Evolutionary conservation across 2,888 invertebrate genomes (phyloP).

Genomic region (Hofmannophila pseudospretella): DNA sequence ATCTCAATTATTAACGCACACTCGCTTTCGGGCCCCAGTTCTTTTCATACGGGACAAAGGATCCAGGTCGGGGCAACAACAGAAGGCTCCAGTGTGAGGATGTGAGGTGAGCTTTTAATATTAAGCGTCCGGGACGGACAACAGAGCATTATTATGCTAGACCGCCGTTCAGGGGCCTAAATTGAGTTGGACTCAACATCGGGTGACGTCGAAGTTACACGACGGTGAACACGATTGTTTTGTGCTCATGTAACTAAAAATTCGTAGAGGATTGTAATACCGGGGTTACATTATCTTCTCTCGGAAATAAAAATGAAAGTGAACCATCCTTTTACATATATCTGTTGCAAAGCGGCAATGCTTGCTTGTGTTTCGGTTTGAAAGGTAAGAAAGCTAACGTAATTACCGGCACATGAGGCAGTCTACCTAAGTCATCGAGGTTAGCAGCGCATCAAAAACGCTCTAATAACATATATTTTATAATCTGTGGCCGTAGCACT

Average conservation of each 20-base stretch:
- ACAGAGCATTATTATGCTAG: slow-evolving; percentile 51
- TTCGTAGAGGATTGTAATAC: too few species aligned
- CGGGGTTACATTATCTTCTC: too few species aligned
- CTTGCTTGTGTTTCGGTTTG: too few species aligned
- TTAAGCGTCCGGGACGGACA: slow-evolving; percentile 46
- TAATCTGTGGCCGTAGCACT: too few species aligned
- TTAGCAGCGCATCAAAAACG: too few species aligned
- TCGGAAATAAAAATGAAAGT: slow-evolving; percentile 24
- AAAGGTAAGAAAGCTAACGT: too few species aligned
- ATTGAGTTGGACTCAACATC: slow-evolving; percentile 19
- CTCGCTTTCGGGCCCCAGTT: slow-evolving; percentile 60
- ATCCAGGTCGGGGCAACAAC: slow-evolving; percentile 70
- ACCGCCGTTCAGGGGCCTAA: slow-evolving; percentile 40
- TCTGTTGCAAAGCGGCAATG: too few species aligned
- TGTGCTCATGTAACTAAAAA: slow-evolving; percentile 22
- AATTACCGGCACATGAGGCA: too few species aligned
- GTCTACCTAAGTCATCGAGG: too few species aligned
- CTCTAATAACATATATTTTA: too few species aligned
- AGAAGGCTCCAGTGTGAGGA: slow-evolving; percentile 40
- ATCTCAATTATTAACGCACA: slow-evolving; percentile 71
- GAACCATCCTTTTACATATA: too few species aligned
- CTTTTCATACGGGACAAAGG: slow-evolving; percentile 69
- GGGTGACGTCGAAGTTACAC: slow-evolving; percentile 1
- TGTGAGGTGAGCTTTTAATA: slow-evolving; percentile 58
- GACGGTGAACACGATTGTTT: slow-evolving; percentile 20